Base-by-base conservation (phyloP, 1,140 invertebrate genomes). In the Drosophila mayri region DNA sequence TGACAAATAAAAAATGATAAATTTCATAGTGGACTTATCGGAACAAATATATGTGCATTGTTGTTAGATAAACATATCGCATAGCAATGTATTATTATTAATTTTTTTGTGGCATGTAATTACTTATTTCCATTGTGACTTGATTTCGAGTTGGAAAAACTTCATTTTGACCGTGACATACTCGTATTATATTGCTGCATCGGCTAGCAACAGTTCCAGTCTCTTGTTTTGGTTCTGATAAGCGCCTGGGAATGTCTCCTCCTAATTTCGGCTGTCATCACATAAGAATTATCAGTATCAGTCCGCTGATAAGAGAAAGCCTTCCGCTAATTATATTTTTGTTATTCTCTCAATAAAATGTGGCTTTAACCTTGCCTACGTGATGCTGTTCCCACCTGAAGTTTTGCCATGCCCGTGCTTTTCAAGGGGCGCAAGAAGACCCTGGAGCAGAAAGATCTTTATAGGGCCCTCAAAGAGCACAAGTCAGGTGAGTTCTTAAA, bases 381-480 rank as follows among this genome's bases (percentile, higher is more conserved):
- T 70, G 63, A 67, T 55, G 66, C 46, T 67, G 12, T 7, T 44
- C 12, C 12, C 14, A 47, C 18, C 46, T 49, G 28, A 50, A 94
- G 93, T 68, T 94, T 93, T 64, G 93, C 93, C 14, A 79, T 94
- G 49, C 93, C 93, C 50, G 93, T 93, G 20, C 93, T 94, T 61
- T 91, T 93, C 47, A 92, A 93, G 71, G 94, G 94, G 18, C 92
- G 92, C 18, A 93, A 93, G 67, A 93, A 93, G 57, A 94, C 94
- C 43, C 73, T 95, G 44, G 93, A 94, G 67, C 91, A 93, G 52
- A 79, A 90, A n/a, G 95, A 95, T 91, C 91, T 95, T 0, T 94
- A 94, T 76, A 83, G 93, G 64, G 93, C 94, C n/a, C 88, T 95
- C 2, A 91, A 92, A 22, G 93, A 94, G 55, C 94, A 95, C 79